A percentile compares a stretch with the other conserved stretches of the same genome.
Evolutionary conservation across 2,888 invertebrate species (phyloP).

Genomic region (Hipparchia semele): DNA sequence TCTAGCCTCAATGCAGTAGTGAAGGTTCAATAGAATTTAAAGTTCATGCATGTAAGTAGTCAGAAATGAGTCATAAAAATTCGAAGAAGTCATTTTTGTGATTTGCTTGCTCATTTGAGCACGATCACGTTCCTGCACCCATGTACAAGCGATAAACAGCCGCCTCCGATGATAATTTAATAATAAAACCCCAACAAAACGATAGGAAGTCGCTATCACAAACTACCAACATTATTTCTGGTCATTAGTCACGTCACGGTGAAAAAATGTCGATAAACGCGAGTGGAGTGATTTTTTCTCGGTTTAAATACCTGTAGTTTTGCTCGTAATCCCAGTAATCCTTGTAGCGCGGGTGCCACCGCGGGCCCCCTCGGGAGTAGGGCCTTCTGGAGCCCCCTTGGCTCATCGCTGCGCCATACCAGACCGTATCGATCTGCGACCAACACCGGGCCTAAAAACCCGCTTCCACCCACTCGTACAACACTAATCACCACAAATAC

Average conservation of each 20-base stretch:
- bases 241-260: constrained; percentile 26
- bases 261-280: constrained; percentile 15
- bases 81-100: no score
- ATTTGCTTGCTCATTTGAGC: no score
- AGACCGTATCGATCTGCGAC: constrained; percentile 68
- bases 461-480: constrained; percentile 44
- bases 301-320: constrained; percentile 64
- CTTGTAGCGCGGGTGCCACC: constrained; percentile 80
- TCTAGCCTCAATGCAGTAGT: no score
- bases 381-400: constrained; percentile 77
- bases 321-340: constrained; percentile 81
- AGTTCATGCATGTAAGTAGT: no score
- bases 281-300: neutral
- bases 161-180: neutral
- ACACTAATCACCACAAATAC: constrained; percentile 49
- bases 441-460: constrained; percentile 49
- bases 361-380: constrained; percentile 76
- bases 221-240: neutral
- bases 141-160: constrained; percentile 5
- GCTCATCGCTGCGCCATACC: constrained; percentile 76
- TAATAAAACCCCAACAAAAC: neutral
- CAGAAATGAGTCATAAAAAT: no score
- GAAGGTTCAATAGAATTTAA: no score
- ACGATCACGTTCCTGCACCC: neutral
- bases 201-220: constrained; percentile 14